phyloP scores from a whole-genome alignment of 2,888 invertebrate genomes.

The Limnephilus lunatus region DNA sequence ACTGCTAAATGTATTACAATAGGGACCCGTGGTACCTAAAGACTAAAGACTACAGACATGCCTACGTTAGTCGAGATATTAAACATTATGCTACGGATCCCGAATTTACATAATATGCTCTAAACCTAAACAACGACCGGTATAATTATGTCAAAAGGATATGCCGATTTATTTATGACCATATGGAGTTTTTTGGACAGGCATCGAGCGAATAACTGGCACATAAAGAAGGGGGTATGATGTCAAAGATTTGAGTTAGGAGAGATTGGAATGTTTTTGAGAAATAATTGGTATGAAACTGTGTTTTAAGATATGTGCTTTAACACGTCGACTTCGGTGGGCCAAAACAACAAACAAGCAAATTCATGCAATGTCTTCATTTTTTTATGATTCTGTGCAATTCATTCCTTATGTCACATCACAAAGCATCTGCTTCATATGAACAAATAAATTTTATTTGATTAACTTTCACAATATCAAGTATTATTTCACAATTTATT shows the following conservation, averaged over 20 bases:
- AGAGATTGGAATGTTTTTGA: not conserved
- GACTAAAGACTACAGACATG: not conserved
- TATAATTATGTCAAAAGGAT: constrained; percentile 44
- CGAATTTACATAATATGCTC: constrained; percentile 28
- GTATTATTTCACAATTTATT: too few species aligned
- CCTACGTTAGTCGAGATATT: not conserved
- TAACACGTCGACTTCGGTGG: too few species aligned
- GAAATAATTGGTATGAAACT: not conserved
- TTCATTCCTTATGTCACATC: too few species aligned
- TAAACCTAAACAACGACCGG: not conserved
- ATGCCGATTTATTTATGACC: constrained; percentile 33
- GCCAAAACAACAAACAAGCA: too few species aligned
- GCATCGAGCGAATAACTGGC: not conserved
- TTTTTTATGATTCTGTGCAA: too few species aligned
- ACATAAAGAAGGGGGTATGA: not conserved
- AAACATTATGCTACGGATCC: constrained; percentile 6
- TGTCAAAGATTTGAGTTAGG: not conserved
- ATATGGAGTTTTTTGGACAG: not conserved
- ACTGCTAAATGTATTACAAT: constrained; percentile 36
- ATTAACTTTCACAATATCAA: too few species aligned
- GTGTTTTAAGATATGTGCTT: too few species aligned
- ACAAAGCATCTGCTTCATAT: too few species aligned
- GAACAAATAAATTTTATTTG: too few species aligned
- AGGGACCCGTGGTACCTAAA: constrained; percentile 6
- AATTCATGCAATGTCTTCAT: too few species aligned